Percentiles rank a stretch among this genome's conserved stretches.
phyloP scores from a whole-genome alignment of 2,888 invertebrate genomes.

The Mimas tiliae region DNA sequence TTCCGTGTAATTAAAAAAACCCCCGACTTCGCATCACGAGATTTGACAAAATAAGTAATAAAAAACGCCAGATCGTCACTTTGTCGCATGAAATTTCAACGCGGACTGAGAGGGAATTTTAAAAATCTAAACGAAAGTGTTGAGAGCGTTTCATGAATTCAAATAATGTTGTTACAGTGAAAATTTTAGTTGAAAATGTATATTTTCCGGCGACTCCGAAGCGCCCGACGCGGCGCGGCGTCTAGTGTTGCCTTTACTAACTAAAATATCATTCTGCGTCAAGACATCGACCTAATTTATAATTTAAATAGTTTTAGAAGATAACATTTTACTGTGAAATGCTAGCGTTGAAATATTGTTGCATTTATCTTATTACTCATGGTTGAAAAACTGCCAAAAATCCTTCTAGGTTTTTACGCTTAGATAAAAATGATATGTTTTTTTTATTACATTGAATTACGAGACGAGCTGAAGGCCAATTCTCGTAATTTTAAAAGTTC shows the following conservation, averaged over 20 bases:
- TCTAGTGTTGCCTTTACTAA: slow-evolving; percentile 5
- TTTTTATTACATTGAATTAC: too few relatives aligned
- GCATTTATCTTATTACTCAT: not conserved
- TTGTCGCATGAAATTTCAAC: slow-evolving; percentile 28
- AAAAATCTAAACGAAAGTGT: slow-evolving; percentile 36
- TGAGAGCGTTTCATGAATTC: slow-evolving; percentile 31
- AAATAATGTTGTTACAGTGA: slow-evolving; percentile 26
- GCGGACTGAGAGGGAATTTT: slow-evolving; percentile 34
- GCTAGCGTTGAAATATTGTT: not conserved
- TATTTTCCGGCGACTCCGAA: slow-evolving; percentile 13
- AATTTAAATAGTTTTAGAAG: slow-evolving; percentile 16
- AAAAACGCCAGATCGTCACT: slow-evolving; percentile 19
- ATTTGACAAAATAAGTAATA: slow-evolving; percentile 16
- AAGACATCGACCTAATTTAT: slow-evolving; percentile 13
- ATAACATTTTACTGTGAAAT: slow-evolving; percentile 10
- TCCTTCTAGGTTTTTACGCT: not conserved
- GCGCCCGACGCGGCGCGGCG: not conserved
- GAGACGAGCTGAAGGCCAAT: too few relatives aligned
- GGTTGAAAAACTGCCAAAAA: not conserved
- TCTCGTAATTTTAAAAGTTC: too few relatives aligned
- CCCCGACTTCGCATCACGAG: slow-evolving; percentile 6
- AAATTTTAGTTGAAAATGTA: slow-evolving; percentile 26
- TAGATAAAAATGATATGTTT: not conserved
- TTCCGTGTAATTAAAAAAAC: slow-evolving; percentile 19
- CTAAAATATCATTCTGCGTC: slow-evolving; percentile 12